phyloP scores from a whole-genome alignment of 2,797 vertebrate genomes.

The Lophius americanus region DNA sequence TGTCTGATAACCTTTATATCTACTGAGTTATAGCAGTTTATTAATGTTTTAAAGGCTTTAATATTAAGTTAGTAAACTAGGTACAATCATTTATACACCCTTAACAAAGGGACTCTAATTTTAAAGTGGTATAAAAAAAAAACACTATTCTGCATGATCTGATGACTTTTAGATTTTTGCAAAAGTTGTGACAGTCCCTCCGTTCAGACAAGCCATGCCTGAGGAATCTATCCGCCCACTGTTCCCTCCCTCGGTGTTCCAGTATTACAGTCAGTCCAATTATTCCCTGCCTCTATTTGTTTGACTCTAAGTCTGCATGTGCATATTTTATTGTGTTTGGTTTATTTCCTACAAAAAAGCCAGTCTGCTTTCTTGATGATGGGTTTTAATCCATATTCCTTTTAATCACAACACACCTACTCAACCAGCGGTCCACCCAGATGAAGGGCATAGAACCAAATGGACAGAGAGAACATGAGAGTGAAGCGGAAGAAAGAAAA shows the following conservation, averaged over 20 bases:
- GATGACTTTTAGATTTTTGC: background rate
- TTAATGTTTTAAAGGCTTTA: no score
- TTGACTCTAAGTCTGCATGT: slow-evolving; percentile 26
- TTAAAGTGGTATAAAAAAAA: no score
- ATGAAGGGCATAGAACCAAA: slow-evolving; percentile 32
- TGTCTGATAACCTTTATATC: no score
- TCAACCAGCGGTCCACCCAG: slow-evolving; percentile 36
- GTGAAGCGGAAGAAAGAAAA: slow-evolving; percentile 40
- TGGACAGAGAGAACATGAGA: slow-evolving; percentile 28
- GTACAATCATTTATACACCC: no score
- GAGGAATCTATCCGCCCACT: slow-evolving; percentile 12
- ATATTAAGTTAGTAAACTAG: no score
- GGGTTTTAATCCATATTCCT: slow-evolving; percentile 56
- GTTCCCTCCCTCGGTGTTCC: slow-evolving; percentile 36
- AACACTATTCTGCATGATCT: background rate
- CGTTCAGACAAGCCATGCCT: slow-evolving; percentile 8
- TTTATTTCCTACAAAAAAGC: slow-evolving; percentile 52
- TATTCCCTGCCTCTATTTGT: slow-evolving; percentile 49
- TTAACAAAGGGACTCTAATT: no score
- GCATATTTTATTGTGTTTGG: slow-evolving; percentile 34
- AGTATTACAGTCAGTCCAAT: slow-evolving; percentile 61
- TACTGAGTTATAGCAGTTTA: no score
- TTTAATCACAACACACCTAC: slow-evolving; percentile 24
- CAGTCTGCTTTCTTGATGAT: slow-evolving; percentile 70
- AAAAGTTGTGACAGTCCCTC: background rate